These are phyloP conservation scores for Gouania willdenowi DNA, from an alignment of 2,797 vertebrate genomes.

Conservation along the genomic window DNA sequence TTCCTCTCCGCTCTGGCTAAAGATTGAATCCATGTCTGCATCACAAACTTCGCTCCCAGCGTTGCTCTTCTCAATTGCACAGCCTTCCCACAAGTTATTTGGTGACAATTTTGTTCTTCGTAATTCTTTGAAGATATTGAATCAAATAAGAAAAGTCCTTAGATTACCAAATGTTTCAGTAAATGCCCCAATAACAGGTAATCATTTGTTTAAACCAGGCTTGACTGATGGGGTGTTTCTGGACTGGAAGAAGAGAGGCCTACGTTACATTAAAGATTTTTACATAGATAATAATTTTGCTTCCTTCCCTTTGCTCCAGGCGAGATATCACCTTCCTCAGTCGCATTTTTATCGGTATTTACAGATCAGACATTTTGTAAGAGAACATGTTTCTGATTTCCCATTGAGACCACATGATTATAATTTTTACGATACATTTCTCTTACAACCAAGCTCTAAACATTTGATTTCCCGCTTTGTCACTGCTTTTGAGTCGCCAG, in stretches of 20 bases:
- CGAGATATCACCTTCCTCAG: background rate
- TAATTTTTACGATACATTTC: constrained; percentile 4
- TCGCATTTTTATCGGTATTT: background rate
- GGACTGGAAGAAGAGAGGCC: background rate
- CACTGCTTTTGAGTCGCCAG: background rate
- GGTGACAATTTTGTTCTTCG: constrained; percentile 1
- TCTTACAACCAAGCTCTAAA: constrained; percentile 1
- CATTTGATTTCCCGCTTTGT: background rate
- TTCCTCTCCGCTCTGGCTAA: background rate
- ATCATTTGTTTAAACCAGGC: constrained; percentile 6
- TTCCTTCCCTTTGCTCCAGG: background rate
- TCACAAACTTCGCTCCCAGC: background rate
- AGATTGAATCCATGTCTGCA: background rate
- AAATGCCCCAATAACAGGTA: background rate
- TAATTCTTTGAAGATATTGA: constrained; percentile 1
- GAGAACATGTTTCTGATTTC: background rate
- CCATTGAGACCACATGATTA: background rate
- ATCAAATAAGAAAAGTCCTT: background rate
- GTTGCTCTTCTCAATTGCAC: background rate
- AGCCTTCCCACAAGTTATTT: background rate
- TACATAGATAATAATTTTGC: background rate
- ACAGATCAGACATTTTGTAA: too few species aligned
- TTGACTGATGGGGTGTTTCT: background rate
- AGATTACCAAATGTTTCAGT: constrained; percentile 1
- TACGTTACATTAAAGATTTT: background rate